Evolutionary conservation across 2,888 invertebrate genomes (phyloP), one percentile per base, ranked within the genome.

Genomic region (Xestia ashworthii): DNA sequence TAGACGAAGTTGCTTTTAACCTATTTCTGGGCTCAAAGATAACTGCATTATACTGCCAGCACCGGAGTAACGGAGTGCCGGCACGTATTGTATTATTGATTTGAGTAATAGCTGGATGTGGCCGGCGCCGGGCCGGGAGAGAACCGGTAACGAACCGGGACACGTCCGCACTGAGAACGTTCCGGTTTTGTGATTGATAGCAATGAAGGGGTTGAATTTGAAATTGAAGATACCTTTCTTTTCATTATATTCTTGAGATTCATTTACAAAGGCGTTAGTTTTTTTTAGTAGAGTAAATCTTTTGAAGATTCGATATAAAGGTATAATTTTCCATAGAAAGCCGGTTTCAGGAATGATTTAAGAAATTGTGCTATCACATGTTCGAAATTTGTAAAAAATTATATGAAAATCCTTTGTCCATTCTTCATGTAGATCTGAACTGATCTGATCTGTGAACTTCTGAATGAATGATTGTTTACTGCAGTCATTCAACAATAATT

Each of bases 41-140:
- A 84, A 80, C 75, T 80, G 81, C 44, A 70, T 81, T 75, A 71
- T 50, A 50, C 44, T 16, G n/a, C 46, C 60, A n/a, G 64, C 68
- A 55, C 38, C 68, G 55, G 16, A 69, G 46, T 44, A 38, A 14
- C 60, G 32, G 53, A 85, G 73, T 62, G 85, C 77, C 78, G 65
- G 74, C 85, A 85, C 78, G 85, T 83, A 83, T 85, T 71, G 71
- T 74, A 50, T 71, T 81, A 83, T 83, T 83, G 83, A 83, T 83
- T 83, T 69, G 55, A 85, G 83, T 85, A 85, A 83, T 71, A 81
- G 82, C 78, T 69, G 32, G 41, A 48, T 65, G 76, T 46, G 85
- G 81, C 55, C 68, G 65, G 71, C 46, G 38, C 16, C 60, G 22
- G 66, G 9, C 60, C 50, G 53, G 25, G 41, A 19, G 62, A 38